These are phyloP conservation scores for Pollicipes pollicipes DNA, from an alignment of 1,140 invertebrate species.

Conservation along the genomic window DNA sequence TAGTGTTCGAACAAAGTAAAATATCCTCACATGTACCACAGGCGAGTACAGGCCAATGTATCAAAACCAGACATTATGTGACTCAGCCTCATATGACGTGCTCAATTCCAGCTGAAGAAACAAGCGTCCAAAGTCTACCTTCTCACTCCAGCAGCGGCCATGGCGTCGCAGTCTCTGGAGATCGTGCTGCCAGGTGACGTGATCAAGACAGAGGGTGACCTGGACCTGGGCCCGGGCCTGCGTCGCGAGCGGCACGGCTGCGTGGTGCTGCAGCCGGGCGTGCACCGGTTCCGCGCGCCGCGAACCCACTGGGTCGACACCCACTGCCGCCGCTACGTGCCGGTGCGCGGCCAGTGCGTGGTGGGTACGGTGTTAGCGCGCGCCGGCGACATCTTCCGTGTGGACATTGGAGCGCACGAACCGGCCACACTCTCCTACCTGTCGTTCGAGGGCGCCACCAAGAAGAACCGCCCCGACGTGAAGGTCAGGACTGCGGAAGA, in stretches of 20 bases:
- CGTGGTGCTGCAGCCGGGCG: constrained; percentile 55
- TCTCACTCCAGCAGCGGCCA: no score
- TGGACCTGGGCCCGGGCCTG: constrained; percentile 57
- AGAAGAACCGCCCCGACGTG: constrained; percentile 72
- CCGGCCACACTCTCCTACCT: constrained; percentile 64
- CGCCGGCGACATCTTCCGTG: constrained; percentile 48
- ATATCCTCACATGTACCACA: no score
- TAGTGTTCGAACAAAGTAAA: no score
- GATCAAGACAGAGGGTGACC: not conserved
- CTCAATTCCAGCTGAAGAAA: no score
- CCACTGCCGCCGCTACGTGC: constrained; percentile 63
- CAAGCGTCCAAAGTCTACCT: no score
- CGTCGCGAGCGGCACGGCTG: constrained; percentile 48
- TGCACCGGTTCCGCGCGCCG: constrained; percentile 57
- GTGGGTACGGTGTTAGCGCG: constrained; percentile 68
- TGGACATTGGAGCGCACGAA: constrained; percentile 72
- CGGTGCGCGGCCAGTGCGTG: constrained; percentile 62
- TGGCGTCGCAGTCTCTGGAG: no score
- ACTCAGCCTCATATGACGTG: no score
- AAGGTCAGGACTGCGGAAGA: constrained; percentile 41
- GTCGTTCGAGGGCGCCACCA: constrained; percentile 83
- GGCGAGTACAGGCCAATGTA: no score
- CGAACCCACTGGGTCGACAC: constrained; percentile 55
- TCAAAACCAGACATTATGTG: no score
- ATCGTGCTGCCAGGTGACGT: not conserved